Evolutionary conservation across 2,113 vertebrate genomes (phyloP).

Genomic region (Pangasianodon gigas): DNA sequence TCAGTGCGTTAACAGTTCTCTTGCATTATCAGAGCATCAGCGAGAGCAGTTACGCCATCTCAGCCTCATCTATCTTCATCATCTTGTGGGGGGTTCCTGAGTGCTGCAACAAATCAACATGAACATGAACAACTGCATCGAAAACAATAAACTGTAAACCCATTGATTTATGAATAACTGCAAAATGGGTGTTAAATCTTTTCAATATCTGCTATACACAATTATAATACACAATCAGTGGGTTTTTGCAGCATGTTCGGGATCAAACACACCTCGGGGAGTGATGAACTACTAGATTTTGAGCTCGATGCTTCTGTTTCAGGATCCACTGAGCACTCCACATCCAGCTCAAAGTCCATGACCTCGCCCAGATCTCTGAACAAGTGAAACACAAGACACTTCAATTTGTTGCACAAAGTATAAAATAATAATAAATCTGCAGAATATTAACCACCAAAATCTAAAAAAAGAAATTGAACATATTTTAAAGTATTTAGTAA

Average conservation of each 20-base stretch:
- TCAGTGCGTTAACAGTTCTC: conserved; percentile 15
- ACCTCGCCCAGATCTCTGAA: conserved; percentile 80
- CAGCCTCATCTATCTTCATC: conserved; percentile 48
- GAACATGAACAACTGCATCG: background rate
- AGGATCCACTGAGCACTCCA: conserved; percentile 34
- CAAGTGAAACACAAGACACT: background rate
- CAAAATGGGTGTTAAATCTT: background rate
- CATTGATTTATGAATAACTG: background rate
- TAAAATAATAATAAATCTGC: background rate
- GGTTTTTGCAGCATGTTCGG: too few relatives aligned
- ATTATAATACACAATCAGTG: background rate
- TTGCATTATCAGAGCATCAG: background rate
- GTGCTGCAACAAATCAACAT: conserved; percentile 22
- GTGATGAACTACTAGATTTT: conserved; percentile 11
- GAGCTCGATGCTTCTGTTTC: conserved; percentile 27
- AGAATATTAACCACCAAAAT: background rate
- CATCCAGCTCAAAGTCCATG: conserved; percentile 84
- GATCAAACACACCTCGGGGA: conserved; percentile 33
- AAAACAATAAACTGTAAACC: background rate
- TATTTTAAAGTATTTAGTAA: background rate
- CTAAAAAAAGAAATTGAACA: background rate
- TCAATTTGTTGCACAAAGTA: background rate
- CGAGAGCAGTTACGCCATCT: conserved; percentile 30
- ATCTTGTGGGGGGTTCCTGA: conserved; percentile 52
- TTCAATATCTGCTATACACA: background rate